Conservation (phyloP, 2,113 vertebrate genomes). For the Seriola dumerili region DNA sequence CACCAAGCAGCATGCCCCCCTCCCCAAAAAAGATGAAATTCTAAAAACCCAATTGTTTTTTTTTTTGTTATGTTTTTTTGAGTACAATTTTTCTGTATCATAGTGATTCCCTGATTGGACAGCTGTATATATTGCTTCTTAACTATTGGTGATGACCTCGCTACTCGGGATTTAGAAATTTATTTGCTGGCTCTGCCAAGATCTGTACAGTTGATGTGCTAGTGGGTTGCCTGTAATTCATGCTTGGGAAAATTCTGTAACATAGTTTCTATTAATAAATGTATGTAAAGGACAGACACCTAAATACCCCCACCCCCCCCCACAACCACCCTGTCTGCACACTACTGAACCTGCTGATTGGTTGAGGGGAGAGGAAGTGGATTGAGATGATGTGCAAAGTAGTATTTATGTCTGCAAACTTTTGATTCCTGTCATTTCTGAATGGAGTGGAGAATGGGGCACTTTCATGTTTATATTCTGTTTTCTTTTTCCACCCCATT, state of each 20-base stretch:
- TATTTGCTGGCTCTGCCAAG: slow-evolving; percentile 73
- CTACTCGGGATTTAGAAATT: slow-evolving; percentile 69
- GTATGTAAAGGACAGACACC: slow-evolving; percentile 77
- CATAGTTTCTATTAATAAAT: slow-evolving; percentile 85
- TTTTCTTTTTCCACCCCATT: slow-evolving; percentile 38
- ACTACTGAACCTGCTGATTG: slow-evolving; percentile 68
- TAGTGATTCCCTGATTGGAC: slow-evolving; percentile 73
- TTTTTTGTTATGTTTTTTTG: slow-evolving; percentile 6
- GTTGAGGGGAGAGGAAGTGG: slow-evolving; percentile 58
- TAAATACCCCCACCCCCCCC: slow-evolving; percentile 29
- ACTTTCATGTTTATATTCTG: slow-evolving; percentile 52
- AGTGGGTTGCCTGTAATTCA: slow-evolving; percentile 83
- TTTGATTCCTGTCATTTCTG: slow-evolving; percentile 53
- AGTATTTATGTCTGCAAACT: slow-evolving; percentile 66
- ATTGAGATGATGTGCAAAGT: slow-evolving; percentile 59
- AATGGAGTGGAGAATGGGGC: slow-evolving; percentile 60
- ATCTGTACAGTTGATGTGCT: slow-evolving; percentile 83
- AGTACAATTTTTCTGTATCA: slow-evolving; percentile 73
- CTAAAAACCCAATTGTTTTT: slow-evolving; percentile 29
- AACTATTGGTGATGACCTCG: slow-evolving; percentile 76
- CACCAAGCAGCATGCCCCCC: slow-evolving; percentile 62
- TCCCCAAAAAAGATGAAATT: slow-evolving; percentile 21
- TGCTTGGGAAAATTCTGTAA: slow-evolving; percentile 82
- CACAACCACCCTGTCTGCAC: slow-evolving; percentile 55
- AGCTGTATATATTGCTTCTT: slow-evolving; percentile 84